phyloP scores from a whole-genome alignment of 1,140 invertebrate species.

The Drosophila sproati region DNA sequence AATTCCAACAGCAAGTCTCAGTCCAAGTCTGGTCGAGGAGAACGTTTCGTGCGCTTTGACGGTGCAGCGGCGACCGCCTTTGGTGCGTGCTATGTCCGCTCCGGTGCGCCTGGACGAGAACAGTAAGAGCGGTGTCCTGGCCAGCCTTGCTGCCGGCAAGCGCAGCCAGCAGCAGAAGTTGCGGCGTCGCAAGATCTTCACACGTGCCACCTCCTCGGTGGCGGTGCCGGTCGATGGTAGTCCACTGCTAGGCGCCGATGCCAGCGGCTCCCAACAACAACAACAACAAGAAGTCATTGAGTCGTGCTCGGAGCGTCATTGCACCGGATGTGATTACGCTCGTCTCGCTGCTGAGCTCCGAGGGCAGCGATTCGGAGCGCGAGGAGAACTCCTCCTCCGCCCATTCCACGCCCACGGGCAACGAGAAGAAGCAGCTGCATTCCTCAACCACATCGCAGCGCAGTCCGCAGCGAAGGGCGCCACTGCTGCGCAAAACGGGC shows the following conservation, averaged over 20 bases:
- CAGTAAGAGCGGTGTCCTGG: conserved; percentile 62
- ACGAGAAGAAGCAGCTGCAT: conserved; percentile 30
- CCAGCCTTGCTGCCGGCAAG: conserved; percentile 54
- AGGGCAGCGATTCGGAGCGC: conserved; percentile 82
- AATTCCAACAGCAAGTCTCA: neutral
- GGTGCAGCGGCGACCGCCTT: conserved; percentile 74
- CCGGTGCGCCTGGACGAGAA: conserved; percentile 80
- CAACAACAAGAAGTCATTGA: conserved; percentile 54
- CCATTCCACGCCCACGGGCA: conserved; percentile 22
- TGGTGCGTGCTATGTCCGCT: conserved; percentile 84
- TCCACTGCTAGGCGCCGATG: conserved; percentile 27
- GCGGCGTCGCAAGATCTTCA: conserved; percentile 73
- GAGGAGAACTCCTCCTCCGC: conserved; percentile 63
- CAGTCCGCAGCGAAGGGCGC: conserved; percentile 64
- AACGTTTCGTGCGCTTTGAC: conserved; percentile 63
- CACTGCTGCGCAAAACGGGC: conserved; percentile 76
- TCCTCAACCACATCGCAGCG: conserved; percentile 29
- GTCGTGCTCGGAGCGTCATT: conserved; percentile 68
- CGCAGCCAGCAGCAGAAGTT: conserved; percentile 76
- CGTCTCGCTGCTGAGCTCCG: conserved; percentile 81
- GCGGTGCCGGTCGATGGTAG: conserved; percentile 13
- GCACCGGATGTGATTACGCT: conserved; percentile 80
- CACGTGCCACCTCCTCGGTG: conserved; percentile 54
- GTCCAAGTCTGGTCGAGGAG: neutral
- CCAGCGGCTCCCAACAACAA: conserved; percentile 16